Conservation (phyloP, 2,888 invertebrate species). For the Loripinus fragilis region DNA sequence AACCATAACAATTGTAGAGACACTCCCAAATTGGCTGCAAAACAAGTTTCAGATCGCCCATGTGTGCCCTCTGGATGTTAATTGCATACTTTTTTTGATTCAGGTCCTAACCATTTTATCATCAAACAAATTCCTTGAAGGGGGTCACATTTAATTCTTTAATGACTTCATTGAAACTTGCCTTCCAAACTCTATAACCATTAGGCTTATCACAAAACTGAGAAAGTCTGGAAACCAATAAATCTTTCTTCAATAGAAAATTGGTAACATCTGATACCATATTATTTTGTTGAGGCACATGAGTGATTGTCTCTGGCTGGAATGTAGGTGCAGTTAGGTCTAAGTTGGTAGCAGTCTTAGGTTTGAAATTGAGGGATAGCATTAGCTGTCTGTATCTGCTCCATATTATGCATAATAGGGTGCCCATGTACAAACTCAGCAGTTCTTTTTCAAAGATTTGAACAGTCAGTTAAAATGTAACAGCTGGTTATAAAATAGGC, state of each 20-base stretch:
- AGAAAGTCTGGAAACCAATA: slow-evolving; percentile 38
- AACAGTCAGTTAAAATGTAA: too few species aligned
- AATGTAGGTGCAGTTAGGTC: neutral
- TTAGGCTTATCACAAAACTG: slow-evolving; percentile 51
- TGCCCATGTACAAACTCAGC: neutral
- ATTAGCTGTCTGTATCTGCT: neutral
- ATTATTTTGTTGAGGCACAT: neutral
- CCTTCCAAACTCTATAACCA: slow-evolving; percentile 44
- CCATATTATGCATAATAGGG: neutral
- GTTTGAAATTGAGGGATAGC: neutral
- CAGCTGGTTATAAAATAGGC: too few species aligned
- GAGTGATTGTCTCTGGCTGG: neutral
- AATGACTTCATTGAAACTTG: slow-evolving; percentile 38
- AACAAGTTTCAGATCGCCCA: slow-evolving; percentile 17
- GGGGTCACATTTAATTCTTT: slow-evolving; percentile 32
- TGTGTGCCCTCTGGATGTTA: slow-evolving; percentile 29
- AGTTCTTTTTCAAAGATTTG: neutral
- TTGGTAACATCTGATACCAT: slow-evolving; percentile 24
- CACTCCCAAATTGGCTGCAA: slow-evolving; percentile 29
- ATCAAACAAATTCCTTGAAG: slow-evolving; percentile 42
- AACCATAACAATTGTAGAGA: slow-evolving; percentile 39
- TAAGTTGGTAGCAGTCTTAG: neutral
- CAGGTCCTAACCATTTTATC: slow-evolving; percentile 41
- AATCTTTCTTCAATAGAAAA: slow-evolving; percentile 43
- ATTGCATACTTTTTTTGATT: slow-evolving; percentile 34